phyloP scores from a whole-genome alignment of 2,113 vertebrate species.

The rat (Rattus norvegicus) region DNA sequence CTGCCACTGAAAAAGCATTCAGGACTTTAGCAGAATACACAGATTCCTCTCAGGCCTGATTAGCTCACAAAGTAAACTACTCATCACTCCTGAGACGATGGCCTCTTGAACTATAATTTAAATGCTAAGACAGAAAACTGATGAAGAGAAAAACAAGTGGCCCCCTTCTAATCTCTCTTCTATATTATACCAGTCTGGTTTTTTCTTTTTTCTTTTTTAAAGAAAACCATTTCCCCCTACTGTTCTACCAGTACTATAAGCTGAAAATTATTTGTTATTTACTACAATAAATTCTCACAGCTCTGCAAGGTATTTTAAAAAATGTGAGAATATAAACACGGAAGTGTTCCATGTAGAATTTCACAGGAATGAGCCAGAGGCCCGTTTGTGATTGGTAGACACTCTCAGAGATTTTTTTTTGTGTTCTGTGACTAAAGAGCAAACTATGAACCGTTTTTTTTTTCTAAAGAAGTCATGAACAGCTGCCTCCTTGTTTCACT shows the following conservation, averaged over 20 bases:
- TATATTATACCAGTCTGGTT: background rate
- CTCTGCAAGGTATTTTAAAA: background rate
- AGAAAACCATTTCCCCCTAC: background rate
- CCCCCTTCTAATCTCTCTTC: background rate
- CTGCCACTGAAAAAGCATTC: background rate
- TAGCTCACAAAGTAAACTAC: background rate
- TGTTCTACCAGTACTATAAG: conserved; percentile 13
- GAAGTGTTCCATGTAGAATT: background rate
- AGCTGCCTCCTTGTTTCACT: background rate
- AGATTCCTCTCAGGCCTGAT: background rate
- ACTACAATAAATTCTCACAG: background rate
- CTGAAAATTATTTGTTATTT: conserved; percentile 3
- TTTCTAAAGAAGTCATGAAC: background rate
- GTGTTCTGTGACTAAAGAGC: background rate
- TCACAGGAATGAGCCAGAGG: background rate
- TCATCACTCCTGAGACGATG: background rate
- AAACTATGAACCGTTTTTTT: background rate
- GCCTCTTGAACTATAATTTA: background rate
- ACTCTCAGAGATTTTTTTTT: background rate
- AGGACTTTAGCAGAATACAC: background rate
- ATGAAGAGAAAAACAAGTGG: conserved; percentile 23
- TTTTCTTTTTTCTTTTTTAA: background rate
- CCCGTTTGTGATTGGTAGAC: background rate
- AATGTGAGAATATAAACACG: background rate
- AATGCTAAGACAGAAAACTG: background rate